Base-by-base conservation (phyloP, 2,113 vertebrate genomes). In the Daubentonia madagascariensis region DNA sequence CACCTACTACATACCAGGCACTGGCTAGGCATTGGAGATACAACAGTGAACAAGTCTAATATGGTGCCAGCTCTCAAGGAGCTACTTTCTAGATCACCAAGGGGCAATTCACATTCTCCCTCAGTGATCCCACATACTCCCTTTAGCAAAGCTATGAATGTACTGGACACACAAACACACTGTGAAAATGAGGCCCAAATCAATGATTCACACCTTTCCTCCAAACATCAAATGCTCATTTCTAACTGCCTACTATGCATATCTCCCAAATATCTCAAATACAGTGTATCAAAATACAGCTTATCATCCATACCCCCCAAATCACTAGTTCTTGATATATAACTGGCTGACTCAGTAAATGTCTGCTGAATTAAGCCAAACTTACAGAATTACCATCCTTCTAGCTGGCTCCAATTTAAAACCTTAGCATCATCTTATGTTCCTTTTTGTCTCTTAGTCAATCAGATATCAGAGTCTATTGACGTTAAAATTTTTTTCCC, bases 241-340 rank as follows among this genome's bases (percentile, higher is more conserved):
- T 94, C 73, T 52, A 95, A 84, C 59, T 61, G 37, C 16, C 54
- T 83, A 89, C 32, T 81, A 72, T 4, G 6, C 28, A 59, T 11
- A 85, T 37, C 78, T 68, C 50, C 91, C 72, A 96, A 90, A 61
- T 63, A 57, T n/a, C 76, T 85, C 76, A 92, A 85, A 80, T 57
- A 89, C 20, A 43, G 22, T 52, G 32, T 9, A 80, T 28, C 75
- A 61, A 89, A 94, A 89, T 76, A 45, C 50, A 92, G n/a, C 37
- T 93, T 68, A 43, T 30, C 25, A 72, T 30, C 37, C 30, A 40
- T 3, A 10, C 14, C 35, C 37, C 10, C 1, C 59, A 59, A n/a
- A 35, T n/a, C 35, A 45, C 85, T 83, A 86, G 30, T 68, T 92
- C 84, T 70, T 54, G 43, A 86, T 84, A 57, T 14, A 28, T 13